Evolutionary conservation across 2,797 vertebrate species (phyloP), one percentile per base, ranked within the genome.

Genomic region (Atherinosoma microstoma): DNA sequence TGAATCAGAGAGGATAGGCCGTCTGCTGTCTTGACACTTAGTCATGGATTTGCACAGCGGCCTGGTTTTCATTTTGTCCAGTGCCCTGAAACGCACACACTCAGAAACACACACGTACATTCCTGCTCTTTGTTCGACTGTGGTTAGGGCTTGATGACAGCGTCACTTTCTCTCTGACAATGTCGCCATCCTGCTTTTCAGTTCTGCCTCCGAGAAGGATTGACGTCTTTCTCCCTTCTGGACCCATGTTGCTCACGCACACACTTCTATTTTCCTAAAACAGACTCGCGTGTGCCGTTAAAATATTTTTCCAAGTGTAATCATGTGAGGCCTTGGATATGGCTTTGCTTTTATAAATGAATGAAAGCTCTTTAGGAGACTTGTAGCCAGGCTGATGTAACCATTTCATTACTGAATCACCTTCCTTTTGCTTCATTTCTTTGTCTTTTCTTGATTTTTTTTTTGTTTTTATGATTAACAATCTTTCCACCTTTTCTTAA

Each of bases 61-160:
- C 81, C 85, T 90, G 87, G 84, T 85, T 90, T 80, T 80, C 56
- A 90, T 88, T 87, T 79, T 60, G 68, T 47, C 60, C 51, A 30
- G 79, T 59, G 61, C 35, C 35, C 57, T 29, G 75, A 57, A 73
- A 5, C 22, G 58, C 57, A 29, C 73, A 59, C 73, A 67, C 61
- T 36, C 57, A 68, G 27, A 80, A 51, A 66, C 62, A 65, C 66
- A 64, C 68, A 53, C 62, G 81, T 57, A 3, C 10, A 73, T 34
- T 40, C 58, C 72, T 85, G 79, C 38, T 83, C 16, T 83, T 83
- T 77, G 79, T 83, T 82, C 58, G 47, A 18, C 81, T 79, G 89
- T 36, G 81, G 85, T 89, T 72, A 1, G 56, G 40, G 74, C 75
- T 76, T 74, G 47, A 80, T 74, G 82, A 62, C 54, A 3, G 40